Conservation (phyloP, 2,888 invertebrate species). For the Drosophila rubida region DNA sequence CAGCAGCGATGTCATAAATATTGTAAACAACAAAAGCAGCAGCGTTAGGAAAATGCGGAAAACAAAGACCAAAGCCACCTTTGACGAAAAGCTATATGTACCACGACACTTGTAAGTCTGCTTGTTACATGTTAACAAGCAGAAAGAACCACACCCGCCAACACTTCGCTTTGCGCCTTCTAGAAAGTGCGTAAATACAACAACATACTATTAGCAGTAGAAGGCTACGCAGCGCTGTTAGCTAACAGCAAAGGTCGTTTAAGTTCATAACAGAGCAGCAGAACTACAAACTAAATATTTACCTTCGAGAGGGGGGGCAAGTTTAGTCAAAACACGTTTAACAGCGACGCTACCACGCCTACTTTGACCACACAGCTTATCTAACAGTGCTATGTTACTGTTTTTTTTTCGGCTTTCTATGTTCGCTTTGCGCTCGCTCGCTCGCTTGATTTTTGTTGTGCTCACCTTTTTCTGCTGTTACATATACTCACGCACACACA, state of each 20-base stretch:
- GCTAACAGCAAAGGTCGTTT: constrained; percentile 51
- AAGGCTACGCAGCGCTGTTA: constrained; percentile 16
- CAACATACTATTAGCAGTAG: constrained; percentile 10
- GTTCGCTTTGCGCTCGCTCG: constrained; percentile 26
- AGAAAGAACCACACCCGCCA: constrained; percentile 6
- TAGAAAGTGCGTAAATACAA: constrained; percentile 19
- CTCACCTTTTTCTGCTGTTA: constrained; percentile 71
- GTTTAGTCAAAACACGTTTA: constrained; percentile 15
- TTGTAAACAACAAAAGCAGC: constrained; percentile 24
- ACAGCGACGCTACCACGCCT: constrained; percentile 41
- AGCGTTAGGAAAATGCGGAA: constrained; percentile 1
- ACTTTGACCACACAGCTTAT: constrained; percentile 14
- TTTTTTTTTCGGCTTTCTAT: constrained; percentile 49
- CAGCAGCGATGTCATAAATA: constrained; percentile 25
- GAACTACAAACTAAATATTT: background rate
- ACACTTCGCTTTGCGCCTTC: background rate
- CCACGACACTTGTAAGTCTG: constrained; percentile 21
- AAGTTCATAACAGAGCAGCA: constrained; percentile 8
- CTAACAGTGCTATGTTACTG: constrained; percentile 24
- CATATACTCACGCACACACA: constrained; percentile 27
- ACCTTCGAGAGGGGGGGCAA: background rate
- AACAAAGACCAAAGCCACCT: constrained; percentile 8
- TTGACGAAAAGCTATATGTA: constrained; percentile 3
- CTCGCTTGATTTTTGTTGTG: constrained; percentile 69
- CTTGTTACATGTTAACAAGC: background rate